Evolutionary conservation across 1,140 invertebrate species (phyloP).

Genomic region (Leptopilina clavipes): DNA sequence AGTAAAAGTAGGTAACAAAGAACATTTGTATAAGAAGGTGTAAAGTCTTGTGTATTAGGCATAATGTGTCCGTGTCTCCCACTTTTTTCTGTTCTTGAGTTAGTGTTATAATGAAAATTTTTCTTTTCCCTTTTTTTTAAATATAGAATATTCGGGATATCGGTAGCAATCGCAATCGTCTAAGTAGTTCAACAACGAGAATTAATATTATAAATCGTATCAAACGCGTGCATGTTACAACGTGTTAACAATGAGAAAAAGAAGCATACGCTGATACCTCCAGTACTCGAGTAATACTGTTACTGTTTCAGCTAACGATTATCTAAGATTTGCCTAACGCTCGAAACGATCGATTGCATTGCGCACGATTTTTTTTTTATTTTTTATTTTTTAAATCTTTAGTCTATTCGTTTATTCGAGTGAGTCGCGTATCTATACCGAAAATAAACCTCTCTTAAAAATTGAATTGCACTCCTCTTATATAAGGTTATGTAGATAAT

Average conservation of each 20-base stretch:
- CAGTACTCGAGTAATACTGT: constrained; percentile 56
- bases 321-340: constrained; percentile 46
- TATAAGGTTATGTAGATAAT: background rate
- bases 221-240: constrained; percentile 34
- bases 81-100: background rate
- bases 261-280: constrained; percentile 52
- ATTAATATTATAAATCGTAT: constrained; percentile 34
- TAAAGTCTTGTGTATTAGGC: constrained; percentile 31
- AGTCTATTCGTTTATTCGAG: constrained; percentile 35
- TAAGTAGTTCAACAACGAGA: constrained; percentile 34
- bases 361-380: constrained; percentile 9
- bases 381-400: background rate
- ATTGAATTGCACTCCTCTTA: constrained; percentile 33
- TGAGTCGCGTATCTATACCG: constrained; percentile 32
- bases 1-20: constrained; percentile 17
- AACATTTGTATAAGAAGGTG: background rate
- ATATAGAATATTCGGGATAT: constrained; percentile 35
- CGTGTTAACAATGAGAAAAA: constrained; percentile 48
- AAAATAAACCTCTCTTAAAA: constrained; percentile 33
- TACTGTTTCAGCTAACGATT: constrained; percentile 50
- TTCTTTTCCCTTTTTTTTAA: background rate
- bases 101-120: background rate
- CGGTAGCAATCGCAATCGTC: constrained; percentile 32
- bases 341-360: constrained; percentile 32
- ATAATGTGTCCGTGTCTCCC: constrained; percentile 21